Conservation (phyloP, 2,113 vertebrate genomes). For the Podilymbus podiceps region DNA sequence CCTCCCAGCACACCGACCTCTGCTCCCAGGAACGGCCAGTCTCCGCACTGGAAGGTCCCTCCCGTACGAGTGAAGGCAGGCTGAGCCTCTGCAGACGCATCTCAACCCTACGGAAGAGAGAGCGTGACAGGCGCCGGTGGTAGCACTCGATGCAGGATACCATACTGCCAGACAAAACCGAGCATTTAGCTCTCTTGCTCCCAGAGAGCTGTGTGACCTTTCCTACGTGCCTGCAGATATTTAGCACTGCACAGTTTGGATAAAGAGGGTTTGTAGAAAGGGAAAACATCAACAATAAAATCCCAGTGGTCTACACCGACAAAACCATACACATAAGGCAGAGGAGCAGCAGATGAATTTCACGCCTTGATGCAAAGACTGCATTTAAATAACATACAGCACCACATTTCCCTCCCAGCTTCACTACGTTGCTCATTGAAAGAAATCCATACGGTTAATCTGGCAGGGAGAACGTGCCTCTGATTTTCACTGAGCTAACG, state of each 20-base stretch:
- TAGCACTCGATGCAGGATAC: background rate
- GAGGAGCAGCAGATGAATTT: background rate
- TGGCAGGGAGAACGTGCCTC: background rate
- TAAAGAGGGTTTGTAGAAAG: background rate
- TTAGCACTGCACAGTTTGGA: background rate
- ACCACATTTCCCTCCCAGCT: background rate
- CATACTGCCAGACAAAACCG: background rate
- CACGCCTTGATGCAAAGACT: slow-evolving; percentile 5
- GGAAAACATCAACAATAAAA: background rate
- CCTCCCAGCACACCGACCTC: background rate
- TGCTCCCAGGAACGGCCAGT: background rate
- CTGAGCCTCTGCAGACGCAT: background rate
- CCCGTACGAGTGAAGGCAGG: background rate
- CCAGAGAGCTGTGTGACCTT: background rate
- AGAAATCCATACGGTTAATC: slow-evolving; percentile 29
- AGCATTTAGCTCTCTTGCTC: background rate
- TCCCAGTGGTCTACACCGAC: background rate
- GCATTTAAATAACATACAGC: slow-evolving; percentile 10
- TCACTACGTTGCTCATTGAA: background rate
- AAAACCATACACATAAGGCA: background rate
- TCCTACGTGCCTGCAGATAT: background rate
- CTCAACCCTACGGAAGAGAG: background rate
- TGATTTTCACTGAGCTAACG: slow-evolving; percentile 47
- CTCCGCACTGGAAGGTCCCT: background rate
- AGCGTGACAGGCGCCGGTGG: accelerated